Evolutionary conservation across 2,113 vertebrate species (phyloP), one percentile per base, ranked within the genome.

Genomic region (Dryoscopus gambensis): DNA sequence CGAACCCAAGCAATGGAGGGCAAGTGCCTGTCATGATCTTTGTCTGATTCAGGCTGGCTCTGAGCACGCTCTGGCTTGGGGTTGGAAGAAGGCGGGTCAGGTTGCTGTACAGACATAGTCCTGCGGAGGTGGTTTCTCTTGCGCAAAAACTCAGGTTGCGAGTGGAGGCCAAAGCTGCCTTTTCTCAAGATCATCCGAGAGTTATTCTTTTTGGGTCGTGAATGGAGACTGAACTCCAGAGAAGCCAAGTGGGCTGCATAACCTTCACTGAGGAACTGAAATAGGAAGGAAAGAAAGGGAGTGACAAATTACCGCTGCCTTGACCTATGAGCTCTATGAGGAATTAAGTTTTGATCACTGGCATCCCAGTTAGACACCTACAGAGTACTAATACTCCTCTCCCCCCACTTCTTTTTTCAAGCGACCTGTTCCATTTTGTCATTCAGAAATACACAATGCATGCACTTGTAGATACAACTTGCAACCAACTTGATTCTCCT

Each of bases 21-120:
- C 50, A 98, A 97, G 40, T 98, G 98, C 63, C 98, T 98, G 44
- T 98, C 98, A 2, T 98, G 99, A 96, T 99, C 99, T 95, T 99
- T 99, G 95, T 99, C 99, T 1, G 99, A 99, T 95, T 99, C 99
- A 0, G 99, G 99, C 95, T 99, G 99, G 97, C 99, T 99, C 98
- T 99, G 99, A 49, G 99, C 99, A 46, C 99, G 98, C 97, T 99
- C 99, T 2, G 99, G 99, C 95, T 99, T 99, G 89, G 99, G 99
- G 97, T 98, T 99, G 3, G 97, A 89, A 40, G 98, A 98, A 3
- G 99, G 99, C 0, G 99, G 99, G 84, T 99, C 99, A 0, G 99
- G 99, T 83, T 99, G 99, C 97, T 99, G 99, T 31, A 99, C 99
- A 1, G 99, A 99, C 99, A 99, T 99, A 95, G 99, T 99, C 95